phyloP scores from a whole-genome alignment of 2,888 invertebrate genomes.

The Cordylochernes scorpioides region DNA sequence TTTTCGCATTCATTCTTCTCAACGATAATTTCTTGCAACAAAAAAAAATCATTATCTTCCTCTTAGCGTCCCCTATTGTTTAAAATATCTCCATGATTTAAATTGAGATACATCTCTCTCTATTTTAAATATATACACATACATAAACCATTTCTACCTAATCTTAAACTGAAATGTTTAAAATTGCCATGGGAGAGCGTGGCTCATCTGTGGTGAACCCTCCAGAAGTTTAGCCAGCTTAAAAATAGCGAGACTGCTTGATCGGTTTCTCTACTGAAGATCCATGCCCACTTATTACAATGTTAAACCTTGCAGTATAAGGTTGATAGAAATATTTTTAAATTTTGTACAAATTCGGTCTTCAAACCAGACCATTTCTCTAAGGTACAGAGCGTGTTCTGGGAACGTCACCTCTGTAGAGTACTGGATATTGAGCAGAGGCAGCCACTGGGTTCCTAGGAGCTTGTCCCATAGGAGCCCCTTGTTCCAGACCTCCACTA shows the following conservation, averaged over 20 bases:
- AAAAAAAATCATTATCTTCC: background rate
- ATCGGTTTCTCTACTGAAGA: background rate
- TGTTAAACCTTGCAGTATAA: background rate
- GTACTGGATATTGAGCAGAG: constrained; percentile 58
- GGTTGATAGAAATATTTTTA: background rate
- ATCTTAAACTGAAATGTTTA: too few relatives aligned
- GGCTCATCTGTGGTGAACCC: too few relatives aligned
- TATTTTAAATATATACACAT: too few relatives aligned
- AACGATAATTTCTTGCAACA: too few relatives aligned
- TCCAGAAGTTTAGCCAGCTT: too few relatives aligned
- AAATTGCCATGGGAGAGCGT: too few relatives aligned
- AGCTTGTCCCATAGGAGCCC: constrained; percentile 91
- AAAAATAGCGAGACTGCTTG: too few relatives aligned
- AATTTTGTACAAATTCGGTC: too few relatives aligned
- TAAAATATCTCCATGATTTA: too few relatives aligned
- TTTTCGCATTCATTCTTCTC: too few relatives aligned
- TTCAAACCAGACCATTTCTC: background rate
- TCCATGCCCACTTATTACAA: background rate
- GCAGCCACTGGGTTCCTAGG: constrained; percentile 75
- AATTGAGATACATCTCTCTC: background rate
- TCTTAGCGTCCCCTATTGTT: too few relatives aligned
- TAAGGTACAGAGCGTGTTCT: background rate
- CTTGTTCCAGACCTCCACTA: constrained; percentile 89
- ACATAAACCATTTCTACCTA: too few relatives aligned
- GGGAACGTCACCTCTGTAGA: constrained; percentile 45